These are phyloP conservation scores for Dendrolimus punctatus DNA, from an alignment of 1,140 invertebrate species.

Conservation along the genomic window DNA sequence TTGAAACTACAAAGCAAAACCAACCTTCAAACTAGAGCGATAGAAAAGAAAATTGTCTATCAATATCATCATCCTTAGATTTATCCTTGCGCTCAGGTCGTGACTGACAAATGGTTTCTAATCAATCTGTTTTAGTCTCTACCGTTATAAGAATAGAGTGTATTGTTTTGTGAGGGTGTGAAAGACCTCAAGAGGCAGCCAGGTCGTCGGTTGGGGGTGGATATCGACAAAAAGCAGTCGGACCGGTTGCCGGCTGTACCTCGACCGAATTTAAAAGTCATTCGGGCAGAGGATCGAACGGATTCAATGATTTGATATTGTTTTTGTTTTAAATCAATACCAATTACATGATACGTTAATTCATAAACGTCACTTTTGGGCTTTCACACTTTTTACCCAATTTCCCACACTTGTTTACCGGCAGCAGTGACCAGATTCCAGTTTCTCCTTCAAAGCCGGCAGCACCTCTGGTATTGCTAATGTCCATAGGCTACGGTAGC, in stretches of 20 bases:
- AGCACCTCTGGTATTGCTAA: too few relatives aligned
- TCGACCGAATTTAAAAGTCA: conserved; percentile 33
- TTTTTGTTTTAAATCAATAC: conserved; percentile 19
- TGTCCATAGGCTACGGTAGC: too few relatives aligned
- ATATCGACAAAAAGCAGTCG: conserved; percentile 51
- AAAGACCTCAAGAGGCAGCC: conserved; percentile 18
- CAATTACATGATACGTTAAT: too few relatives aligned
- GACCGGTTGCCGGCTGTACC: conserved; percentile 39
- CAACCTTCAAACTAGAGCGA: conserved; percentile 7
- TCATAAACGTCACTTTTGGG: too few relatives aligned
- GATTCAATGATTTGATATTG: conserved; percentile 46
- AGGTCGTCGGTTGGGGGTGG: conserved; percentile 45
- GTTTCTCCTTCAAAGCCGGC: too few relatives aligned
- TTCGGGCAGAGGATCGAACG: conserved; percentile 19
- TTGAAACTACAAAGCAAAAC: conserved; percentile 12
- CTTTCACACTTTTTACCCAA: too few relatives aligned
- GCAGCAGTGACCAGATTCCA: too few relatives aligned
- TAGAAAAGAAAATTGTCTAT: conserved; percentile 21
- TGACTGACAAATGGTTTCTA: conserved; percentile 39
- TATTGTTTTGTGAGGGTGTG: conserved; percentile 11
- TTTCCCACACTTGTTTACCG: too few relatives aligned
- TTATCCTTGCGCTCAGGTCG: conserved; percentile 52
- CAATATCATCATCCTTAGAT: conserved; percentile 32
- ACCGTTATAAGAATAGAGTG: conserved; percentile 9
- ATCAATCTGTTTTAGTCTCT: background rate